Conservation (phyloP, 2,113 vertebrate species). For the Barnardius zonarius region DNA sequence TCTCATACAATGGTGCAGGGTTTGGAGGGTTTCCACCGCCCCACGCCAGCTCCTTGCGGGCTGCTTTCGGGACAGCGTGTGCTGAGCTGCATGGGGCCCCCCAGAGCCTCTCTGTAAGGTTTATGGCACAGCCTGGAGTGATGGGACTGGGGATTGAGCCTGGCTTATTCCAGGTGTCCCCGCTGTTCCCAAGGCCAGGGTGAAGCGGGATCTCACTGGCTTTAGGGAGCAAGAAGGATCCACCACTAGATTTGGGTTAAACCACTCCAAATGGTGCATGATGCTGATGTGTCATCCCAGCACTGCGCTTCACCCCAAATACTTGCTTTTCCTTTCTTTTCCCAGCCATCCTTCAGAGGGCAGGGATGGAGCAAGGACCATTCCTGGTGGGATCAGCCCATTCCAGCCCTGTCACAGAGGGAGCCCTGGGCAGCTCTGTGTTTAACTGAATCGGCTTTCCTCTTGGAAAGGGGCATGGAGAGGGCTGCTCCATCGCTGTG, state of each 20-base stretch:
- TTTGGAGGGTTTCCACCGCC: slow-evolving; percentile 1
- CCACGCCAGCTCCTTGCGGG: background rate
- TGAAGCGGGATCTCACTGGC: background rate
- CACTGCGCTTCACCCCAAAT: background rate
- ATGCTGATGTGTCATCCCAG: background rate
- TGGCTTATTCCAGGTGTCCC: background rate
- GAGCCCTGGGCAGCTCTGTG: background rate
- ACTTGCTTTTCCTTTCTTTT: background rate
- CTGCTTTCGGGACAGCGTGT: background rate
- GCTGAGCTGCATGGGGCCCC: fast-evolving
- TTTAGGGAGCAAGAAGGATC: background rate
- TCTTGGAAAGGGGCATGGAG: background rate
- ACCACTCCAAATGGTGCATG: background rate
- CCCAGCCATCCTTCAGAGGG: background rate
- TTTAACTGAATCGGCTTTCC: background rate
- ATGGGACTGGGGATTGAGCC: background rate
- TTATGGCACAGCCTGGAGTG: background rate
- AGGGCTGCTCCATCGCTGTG: background rate
- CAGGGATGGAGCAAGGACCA: background rate
- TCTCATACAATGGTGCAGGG: background rate
- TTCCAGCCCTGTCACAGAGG: background rate
- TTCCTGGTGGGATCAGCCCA: background rate
- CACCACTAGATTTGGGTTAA: background rate
- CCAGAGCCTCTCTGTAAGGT: background rate
- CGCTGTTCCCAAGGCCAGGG: background rate